A percentile compares a stretch with the other conserved stretches of the same genome.
These are phyloP conservation scores for Ranitomeya imitator DNA, from an alignment of 2,113 vertebrate species.

Conservation along the genomic window DNA sequence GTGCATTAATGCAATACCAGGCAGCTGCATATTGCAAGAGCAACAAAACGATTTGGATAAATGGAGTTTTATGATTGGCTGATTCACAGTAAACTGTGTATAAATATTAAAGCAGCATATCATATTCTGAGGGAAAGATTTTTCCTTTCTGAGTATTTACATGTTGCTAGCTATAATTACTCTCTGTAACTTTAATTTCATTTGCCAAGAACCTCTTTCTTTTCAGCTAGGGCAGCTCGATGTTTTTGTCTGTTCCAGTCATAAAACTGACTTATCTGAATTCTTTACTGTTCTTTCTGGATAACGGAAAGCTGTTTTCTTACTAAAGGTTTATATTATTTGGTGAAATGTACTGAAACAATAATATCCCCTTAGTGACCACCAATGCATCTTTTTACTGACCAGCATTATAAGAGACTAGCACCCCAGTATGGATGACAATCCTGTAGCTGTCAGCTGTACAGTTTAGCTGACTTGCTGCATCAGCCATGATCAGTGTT, in stretches of 20 bases:
- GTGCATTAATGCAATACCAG: conserved; percentile 58
- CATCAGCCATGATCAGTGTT: too few relatives aligned
- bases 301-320: not conserved
- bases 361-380: not conserved
- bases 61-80: conserved; percentile 50
- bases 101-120: conserved; percentile 58
- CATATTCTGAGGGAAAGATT: conserved; percentile 48
- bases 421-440: too few relatives aligned
- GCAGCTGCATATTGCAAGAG: conserved; percentile 58
- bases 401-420: too few relatives aligned
- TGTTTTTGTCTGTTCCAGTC: not conserved
- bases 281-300: not conserved
- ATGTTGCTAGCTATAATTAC: conserved; percentile 43
- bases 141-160: conserved; percentile 50
- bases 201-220: conserved; percentile 43
- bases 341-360: not conserved
- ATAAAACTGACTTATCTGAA: not conserved
- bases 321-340: not conserved
- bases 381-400: too few relatives aligned
- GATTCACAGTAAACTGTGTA: conserved; percentile 50
- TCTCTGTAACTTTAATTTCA: conserved; percentile 39
- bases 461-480: too few relatives aligned
- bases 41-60: conserved; percentile 55
- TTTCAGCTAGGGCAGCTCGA: conserved; percentile 20
- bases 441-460: too few relatives aligned